Evolutionary conservation across 2,113 vertebrate genomes (phyloP), one percentile per base, ranked within the genome.

Genomic region (Megaceryle torquata): DNA sequence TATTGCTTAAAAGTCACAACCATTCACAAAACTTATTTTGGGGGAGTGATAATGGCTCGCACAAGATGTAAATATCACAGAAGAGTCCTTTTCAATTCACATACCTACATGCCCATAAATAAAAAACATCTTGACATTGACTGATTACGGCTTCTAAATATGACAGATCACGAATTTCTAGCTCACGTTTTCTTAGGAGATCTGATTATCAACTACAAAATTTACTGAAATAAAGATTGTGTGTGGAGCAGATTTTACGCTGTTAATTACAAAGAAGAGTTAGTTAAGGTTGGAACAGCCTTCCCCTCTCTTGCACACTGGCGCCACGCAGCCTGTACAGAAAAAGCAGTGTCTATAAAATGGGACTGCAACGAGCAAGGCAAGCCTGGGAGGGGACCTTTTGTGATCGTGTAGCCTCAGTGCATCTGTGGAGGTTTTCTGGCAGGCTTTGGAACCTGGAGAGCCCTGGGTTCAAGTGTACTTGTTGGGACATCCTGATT

Each of bases 171-270:
- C 8, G 5, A 91, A 86, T 93, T 90, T 94, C 82, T 90, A 91
- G 43, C 80, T 92, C 64, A 86, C 83, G 22, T 89, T 77, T 86
- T 95, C 90, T 53, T 70, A 68, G 72, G 80, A 91, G 53, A 75
- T 93, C 53, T 94, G 92, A 90, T 86, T 94, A 88, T 78, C 1
- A 1, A 24, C 57, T 88, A 82, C 86, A 57, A 88, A 94, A 84
- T 92, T 93, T 84, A 93, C 90, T 86, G 91, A 94, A 94, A 93
- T 84, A 94, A 91, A 78, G 79, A 96, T 50, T 89, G 53, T 65
- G 31, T 72, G 48, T 92, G 95, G 61, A 95, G 53, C 69, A 93
- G 90, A 93, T 86, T 96, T 94, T 93, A 82, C 2, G 22, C 81
- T 51, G 95, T 93, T 89, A 96, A 81, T 94, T 96, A 82, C 69